Percentiles rank a stretch among this genome's conserved stretches.
Evolutionary conservation across 2,113 vertebrate genomes (phyloP).

Genomic region (Natator depressus): DNA sequence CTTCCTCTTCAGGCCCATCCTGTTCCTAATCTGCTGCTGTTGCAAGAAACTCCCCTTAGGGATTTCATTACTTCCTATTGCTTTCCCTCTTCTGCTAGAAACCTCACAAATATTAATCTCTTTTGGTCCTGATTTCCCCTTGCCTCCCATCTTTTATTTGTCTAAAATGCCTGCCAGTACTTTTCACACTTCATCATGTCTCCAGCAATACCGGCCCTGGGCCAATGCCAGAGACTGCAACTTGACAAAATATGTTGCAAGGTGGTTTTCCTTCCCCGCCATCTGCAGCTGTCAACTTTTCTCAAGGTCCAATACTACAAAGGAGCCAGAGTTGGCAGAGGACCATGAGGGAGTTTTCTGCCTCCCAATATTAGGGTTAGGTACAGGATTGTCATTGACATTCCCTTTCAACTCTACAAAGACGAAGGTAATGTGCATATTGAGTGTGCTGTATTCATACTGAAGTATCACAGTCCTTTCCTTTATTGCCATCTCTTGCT

Average conservation of each 20-base stretch:
- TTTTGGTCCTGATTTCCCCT: constrained; percentile 73
- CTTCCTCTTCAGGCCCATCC: constrained; percentile 71
- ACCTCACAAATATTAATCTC: constrained; percentile 80
- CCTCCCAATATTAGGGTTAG: constrained; percentile 41
- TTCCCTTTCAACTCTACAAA: background rate
- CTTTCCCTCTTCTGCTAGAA: constrained; percentile 78
- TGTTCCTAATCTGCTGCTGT: constrained; percentile 80
- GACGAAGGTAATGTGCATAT: background rate
- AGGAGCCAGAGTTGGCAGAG: constrained; percentile 52
- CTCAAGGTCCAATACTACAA: constrained; percentile 59
- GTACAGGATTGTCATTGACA: constrained; percentile 22
- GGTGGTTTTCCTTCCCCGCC: constrained; percentile 69
- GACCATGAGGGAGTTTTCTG: constrained; percentile 39
- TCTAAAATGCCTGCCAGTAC: constrained; percentile 78
- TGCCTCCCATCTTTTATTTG: constrained; percentile 73
- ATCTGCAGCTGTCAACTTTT: constrained; percentile 77
- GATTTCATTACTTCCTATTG: constrained; percentile 79
- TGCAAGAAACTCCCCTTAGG: constrained; percentile 56
- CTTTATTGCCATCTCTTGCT: background rate
- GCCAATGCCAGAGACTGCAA: constrained; percentile 73
- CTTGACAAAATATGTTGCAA: constrained; percentile 76
- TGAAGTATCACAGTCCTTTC: background rate
- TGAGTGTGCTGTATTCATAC: background rate
- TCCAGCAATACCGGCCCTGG: constrained; percentile 74
- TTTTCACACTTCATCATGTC: constrained; percentile 85